Percentiles rank a stretch among this genome's conserved stretches.
phyloP scores from a whole-genome alignment of 2,797 vertebrate species.

The Micromesistius poutassou region DNA sequence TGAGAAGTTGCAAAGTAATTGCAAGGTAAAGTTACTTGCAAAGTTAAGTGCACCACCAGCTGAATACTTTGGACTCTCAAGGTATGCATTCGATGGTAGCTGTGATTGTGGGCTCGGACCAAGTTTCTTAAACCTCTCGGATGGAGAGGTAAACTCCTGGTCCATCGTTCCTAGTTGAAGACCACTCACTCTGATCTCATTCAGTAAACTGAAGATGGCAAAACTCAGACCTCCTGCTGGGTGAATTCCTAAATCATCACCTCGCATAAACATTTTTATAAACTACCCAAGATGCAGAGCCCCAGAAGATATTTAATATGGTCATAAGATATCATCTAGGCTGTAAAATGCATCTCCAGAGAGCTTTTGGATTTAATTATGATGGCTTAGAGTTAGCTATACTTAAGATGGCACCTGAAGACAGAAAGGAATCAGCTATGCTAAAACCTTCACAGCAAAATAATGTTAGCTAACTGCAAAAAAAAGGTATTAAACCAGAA shows the following conservation, averaged over 20 bases:
- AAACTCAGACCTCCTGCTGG: slow-evolving; percentile 31
- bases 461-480: slow-evolving; percentile 21
- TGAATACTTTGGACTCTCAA: background rate
- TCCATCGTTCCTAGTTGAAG: background rate
- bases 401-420: slow-evolving; percentile 1
- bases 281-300: slow-evolving; percentile 33
- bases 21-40: background rate
- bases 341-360: slow-evolving; percentile 36
- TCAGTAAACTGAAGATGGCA: background rate
- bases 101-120: background rate
- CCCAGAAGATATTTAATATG: slow-evolving; percentile 27
- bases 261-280: slow-evolving; percentile 36
- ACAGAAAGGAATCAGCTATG: slow-evolving; percentile 26
- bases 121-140: background rate
- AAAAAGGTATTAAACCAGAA: background rate
- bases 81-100: background rate
- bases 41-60: no score
- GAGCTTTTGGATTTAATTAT: slow-evolving; percentile 5
- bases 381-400: background rate
- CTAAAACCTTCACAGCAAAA: slow-evolving; percentile 17
- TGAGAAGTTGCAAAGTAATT: background rate
- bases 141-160: background rate
- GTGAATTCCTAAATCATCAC: slow-evolving; percentile 16
- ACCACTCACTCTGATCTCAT: background rate
- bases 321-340: slow-evolving; percentile 34